Percentiles rank a stretch among this genome's conserved stretches.
These are phyloP conservation scores for Drosophila nannoptera DNA, from an alignment of 1,140 invertebrate genomes.

Conservation along the genomic window DNA sequence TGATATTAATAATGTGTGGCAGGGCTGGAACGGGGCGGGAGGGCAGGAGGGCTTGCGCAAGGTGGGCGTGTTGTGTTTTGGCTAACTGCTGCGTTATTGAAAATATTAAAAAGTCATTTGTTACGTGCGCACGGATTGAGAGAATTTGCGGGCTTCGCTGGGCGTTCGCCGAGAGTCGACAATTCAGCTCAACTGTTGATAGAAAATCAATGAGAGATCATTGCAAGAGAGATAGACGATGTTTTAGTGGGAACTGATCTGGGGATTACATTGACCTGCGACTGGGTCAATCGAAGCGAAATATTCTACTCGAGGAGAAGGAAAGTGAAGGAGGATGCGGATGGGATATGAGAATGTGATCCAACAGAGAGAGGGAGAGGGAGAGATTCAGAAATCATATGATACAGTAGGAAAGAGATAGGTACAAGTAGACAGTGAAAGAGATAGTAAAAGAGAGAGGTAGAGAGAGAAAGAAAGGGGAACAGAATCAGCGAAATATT, in stretches of 20 bases:
- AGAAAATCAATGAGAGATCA: slow-evolving; percentile 14
- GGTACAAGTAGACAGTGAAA: too few species aligned
- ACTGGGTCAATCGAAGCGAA: too few species aligned
- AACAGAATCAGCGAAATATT: too few species aligned
- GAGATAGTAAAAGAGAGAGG: too few species aligned
- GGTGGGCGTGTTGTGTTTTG: slow-evolving; percentile 67
- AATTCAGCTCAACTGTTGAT: slow-evolving; percentile 48
- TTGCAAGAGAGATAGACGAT: not conserved
- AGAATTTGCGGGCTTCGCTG: not conserved
- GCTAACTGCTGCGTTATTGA: slow-evolving; percentile 62
- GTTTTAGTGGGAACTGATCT: slow-evolving; percentile 6
- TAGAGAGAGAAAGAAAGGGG: too few species aligned
- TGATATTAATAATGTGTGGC: slow-evolving; percentile 46
- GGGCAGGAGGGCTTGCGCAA: slow-evolving; percentile 12
- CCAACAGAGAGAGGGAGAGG: too few species aligned
- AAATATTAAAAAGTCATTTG: slow-evolving; percentile 77
- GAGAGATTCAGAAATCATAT: too few species aligned
- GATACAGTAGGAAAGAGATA: too few species aligned
- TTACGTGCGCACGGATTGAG: slow-evolving; percentile 32
- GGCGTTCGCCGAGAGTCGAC: slow-evolving; percentile 4
- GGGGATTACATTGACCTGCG: not conserved
- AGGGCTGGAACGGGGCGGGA: not conserved
- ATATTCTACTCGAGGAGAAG: too few species aligned
- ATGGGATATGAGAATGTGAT: too few species aligned
- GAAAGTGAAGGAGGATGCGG: too few species aligned